A percentile compares a stretch with the other conserved stretches of the same genome.
These are phyloP conservation scores for Nycticryphes semicollaris DNA, from an alignment of 2,113 vertebrate genomes.

Conservation along the genomic window DNA sequence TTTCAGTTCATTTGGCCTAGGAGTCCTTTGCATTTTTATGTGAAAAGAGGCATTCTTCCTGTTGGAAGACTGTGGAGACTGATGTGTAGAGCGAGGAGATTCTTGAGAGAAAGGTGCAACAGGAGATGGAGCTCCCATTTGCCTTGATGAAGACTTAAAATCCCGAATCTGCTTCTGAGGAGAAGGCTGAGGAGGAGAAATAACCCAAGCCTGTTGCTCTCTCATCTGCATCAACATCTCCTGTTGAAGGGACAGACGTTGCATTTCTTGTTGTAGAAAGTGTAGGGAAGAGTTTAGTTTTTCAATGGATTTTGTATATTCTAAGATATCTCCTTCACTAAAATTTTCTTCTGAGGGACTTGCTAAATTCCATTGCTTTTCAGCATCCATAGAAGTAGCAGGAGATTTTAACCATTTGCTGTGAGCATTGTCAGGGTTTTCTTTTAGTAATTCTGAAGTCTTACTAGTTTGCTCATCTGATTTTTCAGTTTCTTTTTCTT, in stretches of 20 bases:
- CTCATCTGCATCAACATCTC: conserved; percentile 98
- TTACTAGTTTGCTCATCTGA: conserved; percentile 49
- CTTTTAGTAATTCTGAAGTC: conserved; percentile 62
- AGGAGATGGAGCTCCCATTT: conserved; percentile 81
- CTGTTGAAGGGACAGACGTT: conserved; percentile 93
- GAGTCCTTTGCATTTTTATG: conserved; percentile 84
- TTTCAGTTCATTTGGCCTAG: conserved; percentile 92
- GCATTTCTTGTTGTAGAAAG: conserved; percentile 96
- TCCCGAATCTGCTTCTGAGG: conserved; percentile 85
- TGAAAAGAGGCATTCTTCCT: conserved; percentile 89
- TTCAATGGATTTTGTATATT: conserved; percentile 95
- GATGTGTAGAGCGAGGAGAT: conserved; percentile 82
- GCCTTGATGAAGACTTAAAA: conserved; percentile 78
- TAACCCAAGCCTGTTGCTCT: conserved; percentile 92
- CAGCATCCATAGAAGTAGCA: conserved; percentile 65
- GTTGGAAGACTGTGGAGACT: conserved; percentile 86
- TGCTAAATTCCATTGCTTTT: conserved; percentile 76
- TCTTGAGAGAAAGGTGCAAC: conserved; percentile 76
- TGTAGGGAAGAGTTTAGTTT: conserved; percentile 91
- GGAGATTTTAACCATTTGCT: conserved; percentile 83
- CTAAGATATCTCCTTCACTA: conserved; percentile 87
- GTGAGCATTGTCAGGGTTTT: conserved; percentile 64
- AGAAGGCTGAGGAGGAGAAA: conserved; percentile 85
- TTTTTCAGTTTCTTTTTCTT: conserved; percentile 65
- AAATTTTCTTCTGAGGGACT: conserved; percentile 81